Conservation (phyloP, 2,888 invertebrate species). For the Vandiemenella viatica region DNA sequence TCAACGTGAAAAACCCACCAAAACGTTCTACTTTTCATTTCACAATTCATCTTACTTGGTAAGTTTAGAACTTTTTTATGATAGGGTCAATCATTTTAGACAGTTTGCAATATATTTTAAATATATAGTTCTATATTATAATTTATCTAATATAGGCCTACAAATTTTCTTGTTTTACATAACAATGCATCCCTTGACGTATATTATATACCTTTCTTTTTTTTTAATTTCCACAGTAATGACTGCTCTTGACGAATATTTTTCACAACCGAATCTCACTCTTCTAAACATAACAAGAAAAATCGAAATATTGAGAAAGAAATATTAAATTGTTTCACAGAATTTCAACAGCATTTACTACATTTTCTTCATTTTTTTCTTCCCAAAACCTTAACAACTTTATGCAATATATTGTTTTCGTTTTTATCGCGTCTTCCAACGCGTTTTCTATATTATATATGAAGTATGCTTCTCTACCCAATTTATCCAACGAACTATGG, state of each 20-base stretch:
- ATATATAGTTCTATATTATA: conserved; percentile 12
- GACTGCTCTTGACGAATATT: conserved; percentile 1
- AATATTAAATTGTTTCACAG: not conserved
- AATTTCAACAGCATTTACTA: conserved; percentile 3
- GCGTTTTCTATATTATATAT: not conserved
- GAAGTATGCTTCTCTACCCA: conserved; percentile 4
- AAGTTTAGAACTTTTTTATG: conserved; percentile 2
- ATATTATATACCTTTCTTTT: conserved; percentile 1
- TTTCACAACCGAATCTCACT: conserved; percentile 14
- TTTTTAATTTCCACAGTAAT: not conserved
- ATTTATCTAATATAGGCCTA: conserved; percentile 15
- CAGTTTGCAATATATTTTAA: conserved; percentile 3
- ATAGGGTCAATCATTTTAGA: too few species aligned
- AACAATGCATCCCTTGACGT: conserved; percentile 6
- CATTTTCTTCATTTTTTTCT: not conserved
- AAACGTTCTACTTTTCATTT: conserved; percentile 1
- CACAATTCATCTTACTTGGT: conserved; percentile 1
- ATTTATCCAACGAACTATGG: conserved; percentile 11
- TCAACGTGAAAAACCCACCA: conserved; percentile 2
- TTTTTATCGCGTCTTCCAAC: not conserved
- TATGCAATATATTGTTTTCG: not conserved
- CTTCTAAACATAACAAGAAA: conserved; percentile 11
- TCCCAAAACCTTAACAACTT: not conserved
- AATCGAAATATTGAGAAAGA: conserved; percentile 4
- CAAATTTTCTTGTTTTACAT: conserved; percentile 8